Base-by-base conservation (phyloP, 2,888 invertebrate genomes). In the Argyresthia albistria region DNA sequence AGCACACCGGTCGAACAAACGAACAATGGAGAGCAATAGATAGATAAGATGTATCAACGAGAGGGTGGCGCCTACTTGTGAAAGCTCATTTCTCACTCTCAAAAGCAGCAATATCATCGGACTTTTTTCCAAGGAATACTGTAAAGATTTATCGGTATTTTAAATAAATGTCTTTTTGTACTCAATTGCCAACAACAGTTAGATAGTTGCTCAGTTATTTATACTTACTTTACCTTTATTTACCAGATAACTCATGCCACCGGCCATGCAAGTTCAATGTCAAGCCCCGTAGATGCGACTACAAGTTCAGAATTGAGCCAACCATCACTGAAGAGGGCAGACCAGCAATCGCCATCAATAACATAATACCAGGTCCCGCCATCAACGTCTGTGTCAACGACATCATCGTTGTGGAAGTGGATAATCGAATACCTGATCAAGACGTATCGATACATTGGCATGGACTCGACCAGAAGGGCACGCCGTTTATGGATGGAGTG, bases 371-470 rank as follows among this genome's bases (percentile, higher is more conserved):
- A 7, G 90, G 90, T 4, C 91, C 91, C 2, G 60, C 88, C 0
- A 89, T 90, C 37, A 87, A 92, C 69, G 92, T 92, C 2, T 93
- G 93, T 65, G 88, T 91, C 49, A 92, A 93, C 61, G 95, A 95
- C 65, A 89, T 92, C 39, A 80, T 95, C 2, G 87, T 93, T 0
- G 92, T 94, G 0, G 93, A 93, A 68, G 92, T 95, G 1, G 82
- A 89, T 50, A 95, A 95, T 65, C 89, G 89, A 61, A 79, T 95
- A 52, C 90, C 91, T 0, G 91, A 91, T 35, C 90, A 92, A 64
- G 91, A 91, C 50, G 73, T 92, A 0, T 88, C 92, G 8, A 81
- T 95, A 9, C 95, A 95, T 68, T 95, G 95, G 94, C 92, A 94
- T 65, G 95, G 95, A 0, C 54, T 88, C 4, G 78, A 81, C 35